These are phyloP conservation scores for Cariama cristata DNA, from an alignment of 2,113 vertebrate genomes.

Conservation along the genomic window DNA sequence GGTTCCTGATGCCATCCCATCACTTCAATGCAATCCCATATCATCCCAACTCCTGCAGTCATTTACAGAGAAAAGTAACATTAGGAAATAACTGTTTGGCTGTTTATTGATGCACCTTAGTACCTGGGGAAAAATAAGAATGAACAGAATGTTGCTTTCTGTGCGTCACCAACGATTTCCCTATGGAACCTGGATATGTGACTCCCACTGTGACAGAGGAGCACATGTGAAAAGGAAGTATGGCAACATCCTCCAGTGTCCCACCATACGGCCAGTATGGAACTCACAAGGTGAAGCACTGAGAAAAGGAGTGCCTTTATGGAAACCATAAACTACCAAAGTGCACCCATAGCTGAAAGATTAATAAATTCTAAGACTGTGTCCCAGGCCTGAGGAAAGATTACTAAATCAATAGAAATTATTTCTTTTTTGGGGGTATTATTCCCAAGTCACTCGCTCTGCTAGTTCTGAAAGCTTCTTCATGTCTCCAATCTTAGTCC, in stretches of 20 bases:
- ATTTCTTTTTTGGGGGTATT: background rate
- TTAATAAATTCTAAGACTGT: background rate
- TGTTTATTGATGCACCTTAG: background rate
- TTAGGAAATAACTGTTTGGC: background rate
- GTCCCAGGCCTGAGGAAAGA: background rate
- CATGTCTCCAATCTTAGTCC: background rate
- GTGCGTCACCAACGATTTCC: background rate
- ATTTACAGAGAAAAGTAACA: background rate
- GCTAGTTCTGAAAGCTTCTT: background rate
- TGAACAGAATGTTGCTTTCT: background rate
- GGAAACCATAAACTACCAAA: background rate
- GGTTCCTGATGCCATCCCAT: background rate
- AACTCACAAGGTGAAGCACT: background rate
- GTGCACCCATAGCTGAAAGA: background rate
- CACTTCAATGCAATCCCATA: background rate
- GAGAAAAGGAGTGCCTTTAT: background rate
- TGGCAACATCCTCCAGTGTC: background rate
- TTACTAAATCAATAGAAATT: background rate
- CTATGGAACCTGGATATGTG: background rate
- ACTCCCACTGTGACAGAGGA: background rate
- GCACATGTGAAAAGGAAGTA: background rate
- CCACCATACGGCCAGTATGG: background rate
- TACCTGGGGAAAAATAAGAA: background rate
- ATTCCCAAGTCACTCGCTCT: background rate
- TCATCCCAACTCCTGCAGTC: background rate